Evolutionary conservation across 2,113 vertebrate genomes (phyloP), one percentile per base, ranked within the genome.

Genomic region (Chloroceryle aenea): DNA sequence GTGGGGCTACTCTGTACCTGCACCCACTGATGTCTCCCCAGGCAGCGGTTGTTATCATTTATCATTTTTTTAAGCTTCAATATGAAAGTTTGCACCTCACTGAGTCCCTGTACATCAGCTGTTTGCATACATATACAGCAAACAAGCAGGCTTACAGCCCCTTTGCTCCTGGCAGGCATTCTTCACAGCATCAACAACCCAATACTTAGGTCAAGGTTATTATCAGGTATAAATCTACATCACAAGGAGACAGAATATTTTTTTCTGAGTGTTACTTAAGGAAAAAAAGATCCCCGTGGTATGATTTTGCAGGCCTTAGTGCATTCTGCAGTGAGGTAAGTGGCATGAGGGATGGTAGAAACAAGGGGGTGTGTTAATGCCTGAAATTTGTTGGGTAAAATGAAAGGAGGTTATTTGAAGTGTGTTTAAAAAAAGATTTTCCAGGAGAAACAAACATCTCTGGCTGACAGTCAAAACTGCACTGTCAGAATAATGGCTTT

Each of bases 401-500:
- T 64, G 59, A 91, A 75, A 86, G 40, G 75, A 69, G 61, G 64
- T 30, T 79, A 50, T 83, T 88, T 94, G 88, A 95, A 88, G 90
- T 48, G 50, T 83, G 52, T 74, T 81, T 85, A 88, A 95, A 94
- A 95, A 93, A 72, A 91, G 95, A 86, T 91, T 62, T 0, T 0
- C 43, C 36, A 55, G 84, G 83, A 90, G 74, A 92, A 90, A 36
- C 74, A 73, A 91, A 64, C 71, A 52, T 77, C 68, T 42, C 79
- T 48, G 79, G 42, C 64, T 96, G 95, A 77, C 93, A 95, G 90
- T 67, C 43, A 78, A 64, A 97, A 78, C 56, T 86, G 90, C 83
- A 64, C 69, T 95, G 92, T 95, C 93, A 94, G 95, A 92, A 52
- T 42, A 40, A 36, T 4, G 20, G 56, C 95, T 96, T 97, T 96